Conservation (phyloP, 2,797 vertebrate genomes). For the Acanthornis magna region DNA sequence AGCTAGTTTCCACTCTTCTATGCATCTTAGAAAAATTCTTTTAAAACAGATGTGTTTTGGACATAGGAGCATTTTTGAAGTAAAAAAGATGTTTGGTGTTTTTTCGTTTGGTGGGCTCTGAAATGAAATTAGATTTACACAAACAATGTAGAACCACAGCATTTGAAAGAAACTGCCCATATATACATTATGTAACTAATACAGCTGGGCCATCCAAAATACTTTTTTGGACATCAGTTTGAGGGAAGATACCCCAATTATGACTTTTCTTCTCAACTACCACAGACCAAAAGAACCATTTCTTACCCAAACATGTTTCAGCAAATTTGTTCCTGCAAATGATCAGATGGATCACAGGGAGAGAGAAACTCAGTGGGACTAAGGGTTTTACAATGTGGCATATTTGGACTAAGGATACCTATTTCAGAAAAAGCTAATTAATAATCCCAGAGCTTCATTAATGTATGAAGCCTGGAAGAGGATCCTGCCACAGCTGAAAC, state of each 20-base stretch:
- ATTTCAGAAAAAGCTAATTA: neutral
- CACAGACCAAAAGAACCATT: neutral
- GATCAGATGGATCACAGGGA: neutral
- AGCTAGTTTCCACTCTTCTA: neutral
- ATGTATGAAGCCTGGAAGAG: neutral
- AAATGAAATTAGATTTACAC: neutral
- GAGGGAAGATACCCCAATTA: neutral
- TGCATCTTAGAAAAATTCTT: neutral
- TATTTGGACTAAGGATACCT: neutral
- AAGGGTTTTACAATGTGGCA: neutral
- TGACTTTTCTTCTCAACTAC: neutral
- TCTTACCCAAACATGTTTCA: neutral
- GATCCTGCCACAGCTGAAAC: neutral
- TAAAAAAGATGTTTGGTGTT: neutral
- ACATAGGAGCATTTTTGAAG: fast-evolving
- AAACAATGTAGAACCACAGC: neutral
- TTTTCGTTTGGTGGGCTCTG: neutral
- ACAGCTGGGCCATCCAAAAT: neutral
- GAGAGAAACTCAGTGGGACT: neutral
- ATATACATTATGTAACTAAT: neutral
- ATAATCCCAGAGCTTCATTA: neutral
- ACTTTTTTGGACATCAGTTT: neutral
- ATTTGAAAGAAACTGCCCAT: neutral
- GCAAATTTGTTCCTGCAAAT: neutral
- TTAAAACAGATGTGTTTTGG: neutral